A percentile compares a stretch with the other conserved stretches of the same genome.
phyloP scores from a whole-genome alignment of 2,888 invertebrate species.

The Cataglyphis rosenhaueri region DNA sequence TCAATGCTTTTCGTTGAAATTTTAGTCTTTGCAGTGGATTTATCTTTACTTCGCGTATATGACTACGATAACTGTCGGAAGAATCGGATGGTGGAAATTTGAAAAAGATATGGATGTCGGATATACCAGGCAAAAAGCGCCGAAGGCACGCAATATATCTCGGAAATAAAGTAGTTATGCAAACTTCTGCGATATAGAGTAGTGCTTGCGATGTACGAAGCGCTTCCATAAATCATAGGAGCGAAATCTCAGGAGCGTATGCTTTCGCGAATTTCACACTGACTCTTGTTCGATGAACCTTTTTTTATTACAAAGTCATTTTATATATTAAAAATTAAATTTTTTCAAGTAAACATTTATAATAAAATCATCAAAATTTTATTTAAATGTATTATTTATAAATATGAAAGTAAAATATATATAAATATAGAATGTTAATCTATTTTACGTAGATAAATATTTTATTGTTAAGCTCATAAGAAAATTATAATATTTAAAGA shows the following conservation, averaged over 20 bases:
- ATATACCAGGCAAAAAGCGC: conserved; percentile 51
- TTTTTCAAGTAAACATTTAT: neutral
- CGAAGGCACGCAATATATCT: conserved; percentile 49
- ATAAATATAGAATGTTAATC: neutral
- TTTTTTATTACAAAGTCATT: neutral
- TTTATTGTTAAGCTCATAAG: neutral
- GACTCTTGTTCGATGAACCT: neutral
- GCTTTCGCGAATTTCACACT: conserved; percentile 39
- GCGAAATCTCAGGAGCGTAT: conserved; percentile 43
- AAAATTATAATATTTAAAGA: neutral
- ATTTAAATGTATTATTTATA: neutral
- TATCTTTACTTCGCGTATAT: conserved; percentile 23
- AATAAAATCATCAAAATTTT: neutral
- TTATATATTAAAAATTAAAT: neutral
- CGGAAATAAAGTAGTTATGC: conserved; percentile 53
- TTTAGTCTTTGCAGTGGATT: conserved; percentile 9
- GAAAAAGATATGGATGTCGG: conserved; percentile 41
- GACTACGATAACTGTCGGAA: conserved; percentile 19
- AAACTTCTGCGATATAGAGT: conserved; percentile 47
- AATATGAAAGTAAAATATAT: neutral
- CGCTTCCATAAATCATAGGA: conserved; percentile 34
- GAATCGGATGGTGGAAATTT: conserved; percentile 48
- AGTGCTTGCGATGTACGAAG: conserved; percentile 20
- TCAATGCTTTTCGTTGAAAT: conserved; percentile 2
- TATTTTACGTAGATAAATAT: conserved; percentile 4